These are phyloP conservation scores for Columba janthina DNA, from an alignment of 2,113 vertebrate species.

Conservation along the genomic window DNA sequence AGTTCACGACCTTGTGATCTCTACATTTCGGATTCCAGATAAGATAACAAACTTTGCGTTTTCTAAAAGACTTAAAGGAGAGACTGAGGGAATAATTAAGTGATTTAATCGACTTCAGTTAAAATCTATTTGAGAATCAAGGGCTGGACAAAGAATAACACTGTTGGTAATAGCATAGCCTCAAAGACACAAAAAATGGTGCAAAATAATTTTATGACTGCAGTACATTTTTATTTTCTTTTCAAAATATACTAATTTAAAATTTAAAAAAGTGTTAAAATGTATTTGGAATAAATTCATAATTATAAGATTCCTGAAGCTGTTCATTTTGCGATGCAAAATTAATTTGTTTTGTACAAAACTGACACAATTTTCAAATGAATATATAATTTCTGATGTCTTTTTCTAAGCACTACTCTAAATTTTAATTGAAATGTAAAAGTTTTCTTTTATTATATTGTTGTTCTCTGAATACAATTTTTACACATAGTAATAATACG, in stretches of 20 bases:
- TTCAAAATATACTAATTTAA: not conserved
- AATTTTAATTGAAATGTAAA: not conserved
- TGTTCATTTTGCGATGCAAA: not conserved
- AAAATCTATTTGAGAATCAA: not conserved
- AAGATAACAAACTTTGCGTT: not conserved
- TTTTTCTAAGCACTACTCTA: not conserved
- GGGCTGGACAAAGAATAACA: not conserved
- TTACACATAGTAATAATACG: not conserved
- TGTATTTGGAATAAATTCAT: not conserved
- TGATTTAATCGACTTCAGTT: not conserved
- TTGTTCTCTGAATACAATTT: not conserved
- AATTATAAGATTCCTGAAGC: not conserved
- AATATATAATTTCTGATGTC: not conserved
- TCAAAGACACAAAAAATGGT: not conserved
- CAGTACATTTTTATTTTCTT: not conserved
- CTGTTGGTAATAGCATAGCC: not conserved
- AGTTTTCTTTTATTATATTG: not conserved
- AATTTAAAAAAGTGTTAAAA: not conserved
- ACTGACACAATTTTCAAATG: not conserved
- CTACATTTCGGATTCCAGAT: not conserved
- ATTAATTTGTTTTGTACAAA: not conserved
- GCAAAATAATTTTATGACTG: not conserved
- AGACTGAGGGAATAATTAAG: not conserved
- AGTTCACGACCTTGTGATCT: not conserved
- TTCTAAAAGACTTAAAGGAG: not conserved